phyloP scores from a whole-genome alignment of 2,797 vertebrate genomes.

The Esox masquinongy region DNA sequence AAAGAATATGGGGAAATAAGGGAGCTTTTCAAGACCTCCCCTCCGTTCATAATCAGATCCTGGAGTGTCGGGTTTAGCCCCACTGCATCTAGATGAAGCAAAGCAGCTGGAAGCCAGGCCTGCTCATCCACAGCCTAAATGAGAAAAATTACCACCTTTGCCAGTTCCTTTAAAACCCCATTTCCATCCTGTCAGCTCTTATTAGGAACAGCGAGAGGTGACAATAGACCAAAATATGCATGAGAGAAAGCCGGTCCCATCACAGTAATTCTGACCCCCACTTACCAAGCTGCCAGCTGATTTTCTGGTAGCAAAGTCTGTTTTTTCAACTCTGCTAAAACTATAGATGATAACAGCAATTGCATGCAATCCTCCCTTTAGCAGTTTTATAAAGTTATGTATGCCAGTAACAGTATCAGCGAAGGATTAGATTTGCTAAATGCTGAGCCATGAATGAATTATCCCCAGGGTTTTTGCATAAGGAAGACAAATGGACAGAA shows the following conservation, averaged over 20 bases:
- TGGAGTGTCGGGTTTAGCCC: slow-evolving; percentile 81
- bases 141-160: slow-evolving; percentile 85
- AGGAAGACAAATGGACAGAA: slow-evolving; percentile 23
- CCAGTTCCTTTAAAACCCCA: slow-evolving; percentile 83
- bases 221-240: slow-evolving; percentile 72
- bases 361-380: slow-evolving; percentile 51
- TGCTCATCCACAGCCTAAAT: slow-evolving; percentile 84
- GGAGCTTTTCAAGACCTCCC: slow-evolving; percentile 54
- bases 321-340: slow-evolving; percentile 43
- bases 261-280: slow-evolving; percentile 61
- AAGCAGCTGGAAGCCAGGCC: slow-evolving; percentile 76
- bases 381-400: slow-evolving; percentile 48
- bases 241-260: slow-evolving; percentile 65
- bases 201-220: slow-evolving; percentile 73
- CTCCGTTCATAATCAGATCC: slow-evolving; percentile 78
- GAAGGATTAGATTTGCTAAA: slow-evolving; percentile 49
- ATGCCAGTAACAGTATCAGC: slow-evolving; percentile 43
- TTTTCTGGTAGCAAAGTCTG: slow-evolving; percentile 50
- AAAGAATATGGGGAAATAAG: neutral
- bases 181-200: slow-evolving; percentile 88
- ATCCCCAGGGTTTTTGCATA: slow-evolving; percentile 30
- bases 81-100: slow-evolving; percentile 81
- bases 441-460: slow-evolving; percentile 56
- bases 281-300: slow-evolving; percentile 64
- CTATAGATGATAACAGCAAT: slow-evolving; percentile 51